A percentile compares a stretch with the other conserved stretches of the same genome.
phyloP scores from a whole-genome alignment of 2,888 invertebrate species.

The Temnothorax rugatulus region DNA sequence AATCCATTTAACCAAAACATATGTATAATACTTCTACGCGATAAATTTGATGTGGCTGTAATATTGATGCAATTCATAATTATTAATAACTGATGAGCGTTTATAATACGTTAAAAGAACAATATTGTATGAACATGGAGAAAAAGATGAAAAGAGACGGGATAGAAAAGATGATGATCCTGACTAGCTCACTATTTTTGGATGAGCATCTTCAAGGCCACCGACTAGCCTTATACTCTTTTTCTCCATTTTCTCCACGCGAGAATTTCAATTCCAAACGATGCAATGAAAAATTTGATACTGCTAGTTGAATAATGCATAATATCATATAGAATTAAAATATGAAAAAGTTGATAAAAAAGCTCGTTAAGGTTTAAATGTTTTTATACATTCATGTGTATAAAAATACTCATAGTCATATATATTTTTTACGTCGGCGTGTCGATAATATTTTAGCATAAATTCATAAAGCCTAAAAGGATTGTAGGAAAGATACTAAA shows the following conservation, averaged over 20 bases:
- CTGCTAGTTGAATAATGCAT: background rate
- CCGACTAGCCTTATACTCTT: slow-evolving; percentile 45
- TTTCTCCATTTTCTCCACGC: slow-evolving; percentile 57
- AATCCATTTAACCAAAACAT: background rate
- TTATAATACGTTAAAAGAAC: background rate
- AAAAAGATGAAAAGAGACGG: slow-evolving; percentile 38
- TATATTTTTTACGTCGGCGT: background rate
- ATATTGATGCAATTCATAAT: background rate
- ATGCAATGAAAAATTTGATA: background rate
- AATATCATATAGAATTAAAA: background rate
- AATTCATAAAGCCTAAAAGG: background rate
- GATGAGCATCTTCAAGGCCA: slow-evolving; percentile 78
- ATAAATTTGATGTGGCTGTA: background rate
- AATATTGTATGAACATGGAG: slow-evolving; percentile 22
- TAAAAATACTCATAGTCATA: too few species aligned
- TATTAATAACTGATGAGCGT: background rate
- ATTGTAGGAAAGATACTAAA: background rate
- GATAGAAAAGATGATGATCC: slow-evolving; percentile 21
- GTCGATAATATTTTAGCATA: background rate
- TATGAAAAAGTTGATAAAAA: background rate
- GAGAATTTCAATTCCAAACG: slow-evolving; percentile 56
- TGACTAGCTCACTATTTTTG: slow-evolving; percentile 74
- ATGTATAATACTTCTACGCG: background rate
- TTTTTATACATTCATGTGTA: background rate
- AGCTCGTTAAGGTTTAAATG: background rate